These are phyloP conservation scores for Caenorhabditis panamensis DNA, from an alignment of 2,888 invertebrate species.

Conservation along the genomic window DNA sequence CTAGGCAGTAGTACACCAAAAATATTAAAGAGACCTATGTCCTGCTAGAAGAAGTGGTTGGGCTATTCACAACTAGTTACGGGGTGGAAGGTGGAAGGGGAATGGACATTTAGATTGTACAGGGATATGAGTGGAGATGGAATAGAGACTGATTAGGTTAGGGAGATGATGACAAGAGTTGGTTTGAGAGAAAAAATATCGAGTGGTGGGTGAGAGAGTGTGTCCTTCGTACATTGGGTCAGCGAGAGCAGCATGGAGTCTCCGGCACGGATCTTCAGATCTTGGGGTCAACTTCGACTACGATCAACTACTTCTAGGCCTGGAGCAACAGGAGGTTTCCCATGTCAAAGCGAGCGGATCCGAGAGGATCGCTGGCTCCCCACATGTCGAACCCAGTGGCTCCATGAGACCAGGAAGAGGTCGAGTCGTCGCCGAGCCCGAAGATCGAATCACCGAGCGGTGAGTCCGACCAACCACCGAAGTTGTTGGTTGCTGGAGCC, in stretches of 20 bases:
- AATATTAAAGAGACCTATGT: conserved; percentile 26
- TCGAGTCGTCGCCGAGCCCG: conserved; percentile 37
- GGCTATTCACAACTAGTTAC: conserved; percentile 55
- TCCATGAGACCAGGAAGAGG: conserved; percentile 46
- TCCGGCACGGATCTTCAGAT: conserved; percentile 7
- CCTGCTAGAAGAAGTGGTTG: conserved; percentile 5
- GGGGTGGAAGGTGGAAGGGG: conserved; percentile 20
- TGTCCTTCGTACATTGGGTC: conserved; percentile 51
- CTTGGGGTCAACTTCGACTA: conserved; percentile 6
- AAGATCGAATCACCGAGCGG: conserved; percentile 18
- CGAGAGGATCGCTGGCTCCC: conserved; percentile 55
- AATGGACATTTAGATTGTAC: conserved; percentile 47
- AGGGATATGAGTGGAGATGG: conserved; percentile 48
- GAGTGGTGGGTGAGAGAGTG: conserved; percentile 38
- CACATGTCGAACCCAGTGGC: conserved; percentile 60
- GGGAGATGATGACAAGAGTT: conserved; percentile 47
- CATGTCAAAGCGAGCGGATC: conserved; percentile 65
- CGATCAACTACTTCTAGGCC: conserved; percentile 58
- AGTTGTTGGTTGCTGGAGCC: conserved; percentile 28
- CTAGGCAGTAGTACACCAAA: conserved; percentile 65
- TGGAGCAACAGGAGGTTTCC: conserved; percentile 67
- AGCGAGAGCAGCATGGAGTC: conserved; percentile 7
- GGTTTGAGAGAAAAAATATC: conserved; percentile 24
- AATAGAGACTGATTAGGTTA: conserved; percentile 25
- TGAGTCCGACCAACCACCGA: conserved; percentile 41